Evolutionary conservation across 2,113 vertebrate species (phyloP), one percentile per base, ranked within the genome.

Genomic region (Craseonycteris thonglongyai): DNA sequence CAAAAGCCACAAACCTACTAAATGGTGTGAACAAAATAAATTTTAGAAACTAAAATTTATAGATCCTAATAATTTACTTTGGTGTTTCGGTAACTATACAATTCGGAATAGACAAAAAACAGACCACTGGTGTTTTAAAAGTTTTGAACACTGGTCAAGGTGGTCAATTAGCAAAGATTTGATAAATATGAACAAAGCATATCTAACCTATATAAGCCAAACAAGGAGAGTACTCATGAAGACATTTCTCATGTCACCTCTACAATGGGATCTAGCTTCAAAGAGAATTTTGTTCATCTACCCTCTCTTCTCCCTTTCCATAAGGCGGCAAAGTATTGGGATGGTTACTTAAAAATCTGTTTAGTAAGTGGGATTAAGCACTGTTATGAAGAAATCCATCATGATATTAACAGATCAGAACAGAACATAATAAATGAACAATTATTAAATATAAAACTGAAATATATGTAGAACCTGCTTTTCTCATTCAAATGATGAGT

Each of bases 401-500:
- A 86, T 65, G 24, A 90, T 90, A 95, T 78, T 95, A 95, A 90
- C 1, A 96, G 51, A 87, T 71, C 21, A 95, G 49, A 92, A 84
- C 18, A 95, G 82, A 68, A 91, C 45, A 75, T 65, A 92, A 94
- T 75, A 54, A 30, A 96, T 21, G 22, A 93, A 59, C 33, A 91
- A 88, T 65, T 18, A 84, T 26, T 81, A 79, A 91, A 38, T 68
- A 21, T 42, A 90, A 96, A 96, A 88, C 45, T 96, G 24, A 95
- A 92, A 84, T 91, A 94, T n/a, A 94, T 42, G n/a, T 86, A 80
- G 83, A 96, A 81, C 47, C 83, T 93, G 81, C 47, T 86, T 96
- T 84, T 96, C 72, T 92, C 40, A 95, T 90, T 90, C 94, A 94
- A 93, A 93, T 90, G 93, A 94, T 95, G 92, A 90, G 56, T 35